Evolutionary conservation across 2,113 vertebrate species (phyloP), one percentile per base, ranked within the genome.

Genomic region (Oryzias curvinotus): DNA sequence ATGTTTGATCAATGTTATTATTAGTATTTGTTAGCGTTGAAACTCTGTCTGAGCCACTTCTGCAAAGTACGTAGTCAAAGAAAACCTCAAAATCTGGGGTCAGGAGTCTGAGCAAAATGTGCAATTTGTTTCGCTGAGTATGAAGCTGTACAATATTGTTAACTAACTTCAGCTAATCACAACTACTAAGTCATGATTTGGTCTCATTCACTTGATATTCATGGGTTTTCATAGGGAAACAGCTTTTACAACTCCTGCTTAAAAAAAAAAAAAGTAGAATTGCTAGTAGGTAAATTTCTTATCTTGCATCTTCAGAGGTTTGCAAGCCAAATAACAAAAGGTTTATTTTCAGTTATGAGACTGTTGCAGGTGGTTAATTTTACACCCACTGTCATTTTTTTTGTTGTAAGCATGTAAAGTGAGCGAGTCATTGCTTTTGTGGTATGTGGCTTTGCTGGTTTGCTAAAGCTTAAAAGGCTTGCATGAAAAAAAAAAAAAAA

Each of bases 281-380:
- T 62, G 71, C 72, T 64, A 62, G 54, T 84, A 84, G 87, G 83
- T 77, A 88, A 87, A 85, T 83, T 65, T 72, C 74, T 83, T 81
- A 82, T 87, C 78, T 80, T 47, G 26, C 73, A 55, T 71, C 49
- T 67, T 56, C 7, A 26, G 65, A 74, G 54, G 77, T 88, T 90
- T 91, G 85, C 80, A 81, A 84, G 68, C 70, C 84, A 89, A 90
- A 87, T 89, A 68, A 72, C 44, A 36, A 18, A 5, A 21, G 25
- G 57, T 44, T 18, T 56, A 52, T 12, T 59, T 62, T 60, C 28
- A 10, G 8, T 54, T 28, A 16, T 67, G 60, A 65, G 48, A 64
- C 25, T 30, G 36, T 59, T 59, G 17, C 75, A 84, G 75, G 71
- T 82, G 67, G 57, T 48, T 52, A 18, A 25, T 16, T 51, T 66